A percentile compares a stretch with the other conserved stretches of the same genome.
phyloP scores from a whole-genome alignment of 2,888 invertebrate genomes.

The Drosophila parthenogenetica region DNA sequence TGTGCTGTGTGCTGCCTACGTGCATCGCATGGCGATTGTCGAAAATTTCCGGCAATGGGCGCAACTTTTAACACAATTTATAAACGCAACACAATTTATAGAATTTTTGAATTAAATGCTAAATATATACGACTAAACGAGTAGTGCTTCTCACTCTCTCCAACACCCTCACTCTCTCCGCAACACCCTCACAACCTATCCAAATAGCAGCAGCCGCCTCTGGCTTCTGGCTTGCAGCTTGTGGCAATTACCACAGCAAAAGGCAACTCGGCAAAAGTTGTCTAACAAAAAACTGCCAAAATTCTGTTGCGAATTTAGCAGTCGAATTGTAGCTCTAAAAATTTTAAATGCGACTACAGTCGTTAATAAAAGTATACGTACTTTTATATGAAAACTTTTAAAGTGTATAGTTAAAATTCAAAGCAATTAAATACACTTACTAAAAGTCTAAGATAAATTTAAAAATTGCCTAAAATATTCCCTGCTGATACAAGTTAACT shows the following conservation, averaged over 20 bases:
- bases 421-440: neutral
- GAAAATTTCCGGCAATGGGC: slow-evolving; percentile 52
- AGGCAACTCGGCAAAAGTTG: slow-evolving; percentile 54
- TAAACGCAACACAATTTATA: slow-evolving; percentile 75
- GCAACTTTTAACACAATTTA: slow-evolving; percentile 77
- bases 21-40: slow-evolving; percentile 65
- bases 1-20: slow-evolving; percentile 50
- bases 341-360: slow-evolving; percentile 20
- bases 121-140: slow-evolving; percentile 42
- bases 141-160: neutral
- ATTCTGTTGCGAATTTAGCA: slow-evolving; percentile 35
- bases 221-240: slow-evolving; percentile 59
- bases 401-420: slow-evolving; percentile 45
- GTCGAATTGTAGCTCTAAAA: slow-evolving; percentile 19
- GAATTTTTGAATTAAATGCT: slow-evolving; percentile 74
- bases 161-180: slow-evolving; percentile 26
- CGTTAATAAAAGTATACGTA: slow-evolving; percentile 1
- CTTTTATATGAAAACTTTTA: neutral
- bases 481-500: too few relatives aligned
- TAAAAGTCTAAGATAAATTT: neutral
- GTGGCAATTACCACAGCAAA: slow-evolving; percentile 67
- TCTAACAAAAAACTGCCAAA: slow-evolving; percentile 28
- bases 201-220: slow-evolving; percentile 62
- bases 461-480: too few relatives aligned
- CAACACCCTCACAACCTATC: slow-evolving; percentile 32